A percentile compares a stretch with the other conserved stretches of the same genome.
These are phyloP conservation scores for Papilio gigon DNA, from an alignment of 2,888 invertebrate species.

Conservation along the genomic window DNA sequence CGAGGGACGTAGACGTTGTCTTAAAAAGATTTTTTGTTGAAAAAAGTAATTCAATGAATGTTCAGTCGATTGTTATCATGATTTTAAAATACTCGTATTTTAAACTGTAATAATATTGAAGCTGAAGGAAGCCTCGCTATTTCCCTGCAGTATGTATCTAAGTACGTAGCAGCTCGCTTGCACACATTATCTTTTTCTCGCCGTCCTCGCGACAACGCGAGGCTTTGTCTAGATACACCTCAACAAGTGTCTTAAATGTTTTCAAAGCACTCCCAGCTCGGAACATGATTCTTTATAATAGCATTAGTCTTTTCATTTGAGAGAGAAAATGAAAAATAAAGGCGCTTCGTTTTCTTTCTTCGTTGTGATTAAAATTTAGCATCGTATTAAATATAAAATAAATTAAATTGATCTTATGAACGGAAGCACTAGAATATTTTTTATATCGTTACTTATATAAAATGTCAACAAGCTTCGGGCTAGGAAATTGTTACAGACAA, in stretches of 20 bases:
- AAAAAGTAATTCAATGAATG: constrained; percentile 19
- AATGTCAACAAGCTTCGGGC: constrained; percentile 9
- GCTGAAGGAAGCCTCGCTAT: too few relatives aligned
- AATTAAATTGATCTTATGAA: not conserved
- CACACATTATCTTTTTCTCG: not conserved
- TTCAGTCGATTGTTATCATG: not conserved
- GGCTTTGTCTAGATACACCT: constrained; percentile 9
- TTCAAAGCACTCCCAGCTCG: not conserved
- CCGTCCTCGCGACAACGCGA: not conserved
- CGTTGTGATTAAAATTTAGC: too few relatives aligned
- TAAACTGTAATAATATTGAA: too few relatives aligned
- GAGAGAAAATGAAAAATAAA: not conserved
- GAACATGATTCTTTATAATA: constrained; percentile 5
- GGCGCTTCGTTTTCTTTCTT: not conserved
- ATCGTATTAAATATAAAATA: not conserved
- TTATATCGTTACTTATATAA: not conserved
- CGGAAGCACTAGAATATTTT: not conserved
- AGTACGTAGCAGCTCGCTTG: not conserved
- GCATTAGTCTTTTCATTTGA: constrained; percentile 5
- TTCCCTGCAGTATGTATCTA: not conserved
- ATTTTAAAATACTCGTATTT: not conserved
- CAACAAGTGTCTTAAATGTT: constrained; percentile 7
- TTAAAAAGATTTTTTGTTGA: constrained; percentile 18
- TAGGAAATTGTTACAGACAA: constrained; percentile 13
- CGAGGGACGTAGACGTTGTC: constrained; percentile 19